phyloP scores from a whole-genome alignment of 1,140 invertebrate species.

The Vanessa tameamea region DNA sequence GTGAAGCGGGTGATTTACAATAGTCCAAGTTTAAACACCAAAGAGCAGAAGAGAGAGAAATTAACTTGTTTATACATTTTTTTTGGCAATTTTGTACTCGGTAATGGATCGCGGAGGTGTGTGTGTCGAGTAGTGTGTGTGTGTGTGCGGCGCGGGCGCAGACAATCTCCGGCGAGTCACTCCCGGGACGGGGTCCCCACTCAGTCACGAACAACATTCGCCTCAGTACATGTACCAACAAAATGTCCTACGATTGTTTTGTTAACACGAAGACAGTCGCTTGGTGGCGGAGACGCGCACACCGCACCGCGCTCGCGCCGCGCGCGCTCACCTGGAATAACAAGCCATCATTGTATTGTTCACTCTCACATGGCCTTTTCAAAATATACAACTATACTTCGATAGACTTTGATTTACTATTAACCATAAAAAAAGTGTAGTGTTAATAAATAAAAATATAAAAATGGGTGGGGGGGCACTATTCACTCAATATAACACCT shows the following conservation, averaged over 20 bases:
- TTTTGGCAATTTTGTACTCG: slow-evolving; percentile 80
- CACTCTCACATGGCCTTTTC: too few species aligned
- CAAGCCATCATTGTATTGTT: too few species aligned
- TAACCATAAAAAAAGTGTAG: too few species aligned
- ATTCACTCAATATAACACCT: too few species aligned
- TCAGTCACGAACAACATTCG: slow-evolving; percentile 69
- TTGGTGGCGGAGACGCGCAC: slow-evolving; percentile 36
- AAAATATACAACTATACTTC: too few species aligned
- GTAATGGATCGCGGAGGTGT: slow-evolving; percentile 63
- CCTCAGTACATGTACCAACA: slow-evolving; percentile 74
- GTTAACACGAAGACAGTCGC: slow-evolving; percentile 53
- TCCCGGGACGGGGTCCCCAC: slow-evolving; percentile 32
- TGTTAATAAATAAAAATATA: too few species aligned
- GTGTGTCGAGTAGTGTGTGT: slow-evolving; percentile 44
- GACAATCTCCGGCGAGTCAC: slow-evolving; percentile 40
- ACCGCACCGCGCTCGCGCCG: slow-evolving; percentile 49
- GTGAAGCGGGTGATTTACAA: slow-evolving; percentile 36
- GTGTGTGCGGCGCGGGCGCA: slow-evolving; percentile 52
- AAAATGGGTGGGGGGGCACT: too few species aligned
- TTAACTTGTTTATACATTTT: slow-evolving; percentile 57
- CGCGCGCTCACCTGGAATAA: slow-evolving; percentile 51
- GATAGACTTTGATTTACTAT: too few species aligned
- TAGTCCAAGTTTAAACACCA: slow-evolving; percentile 35
- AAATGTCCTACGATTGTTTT: slow-evolving; percentile 71
- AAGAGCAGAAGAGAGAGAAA: slow-evolving; percentile 42